Conservation (phyloP, 1,140 invertebrate genomes). For the Cherax quadricarinatus region DNA sequence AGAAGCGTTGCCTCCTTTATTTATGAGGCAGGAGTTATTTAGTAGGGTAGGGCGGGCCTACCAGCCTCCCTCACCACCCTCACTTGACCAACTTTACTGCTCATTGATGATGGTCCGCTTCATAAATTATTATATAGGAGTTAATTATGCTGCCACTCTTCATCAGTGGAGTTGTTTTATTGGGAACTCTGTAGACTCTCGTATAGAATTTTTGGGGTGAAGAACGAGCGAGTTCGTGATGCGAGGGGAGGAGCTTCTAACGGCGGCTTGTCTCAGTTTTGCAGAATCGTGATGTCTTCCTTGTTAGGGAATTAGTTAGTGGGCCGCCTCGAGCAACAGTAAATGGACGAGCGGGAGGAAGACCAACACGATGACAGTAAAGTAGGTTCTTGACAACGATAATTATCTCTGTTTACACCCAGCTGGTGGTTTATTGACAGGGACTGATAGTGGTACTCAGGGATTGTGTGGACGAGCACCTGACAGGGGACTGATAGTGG, state of each 20-base stretch:
- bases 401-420: conserved; percentile 4
- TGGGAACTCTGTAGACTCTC: conserved; percentile 14
- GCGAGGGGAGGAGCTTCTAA: background rate
- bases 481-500: too few relatives aligned
- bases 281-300: conserved; percentile 47
- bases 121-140: conserved; percentile 59
- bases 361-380: background rate
- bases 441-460: background rate
- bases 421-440: conserved; percentile 20
- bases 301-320: conserved; percentile 35
- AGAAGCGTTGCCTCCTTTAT: conserved; percentile 54
- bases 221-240: conserved; percentile 21
- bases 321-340: background rate
- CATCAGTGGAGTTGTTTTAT: conserved; percentile 59
- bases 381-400: conserved; percentile 7
- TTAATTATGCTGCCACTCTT: conserved; percentile 63
- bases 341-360: background rate
- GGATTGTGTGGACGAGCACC: too few relatives aligned
- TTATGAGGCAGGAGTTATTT: conserved; percentile 56
- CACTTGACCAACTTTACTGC: conserved; percentile 42
- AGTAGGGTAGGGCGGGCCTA: conserved; percentile 16
- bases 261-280: conserved; percentile 9
- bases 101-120: conserved; percentile 41
- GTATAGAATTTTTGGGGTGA: conserved; percentile 32
- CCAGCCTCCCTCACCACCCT: conserved; percentile 37